A percentile compares a stretch with the other conserved stretches of the same genome.
Evolutionary conservation across 2,888 invertebrate genomes (phyloP).

Genomic region (Acanthosepion lycidas): DNA sequence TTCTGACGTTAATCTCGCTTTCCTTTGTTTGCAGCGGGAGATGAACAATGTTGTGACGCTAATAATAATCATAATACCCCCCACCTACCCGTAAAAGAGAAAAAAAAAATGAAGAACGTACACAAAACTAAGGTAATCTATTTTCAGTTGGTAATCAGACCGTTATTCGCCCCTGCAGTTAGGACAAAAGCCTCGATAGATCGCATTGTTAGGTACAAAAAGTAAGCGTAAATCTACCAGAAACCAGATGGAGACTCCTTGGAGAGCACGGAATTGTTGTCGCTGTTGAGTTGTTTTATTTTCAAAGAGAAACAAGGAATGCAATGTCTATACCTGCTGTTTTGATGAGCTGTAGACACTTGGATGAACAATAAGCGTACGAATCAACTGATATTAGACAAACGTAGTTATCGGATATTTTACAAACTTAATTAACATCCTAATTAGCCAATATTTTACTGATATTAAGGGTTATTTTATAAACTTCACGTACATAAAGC

Average conservation of each 20-base stretch:
- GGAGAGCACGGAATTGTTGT: conserved; percentile 22
- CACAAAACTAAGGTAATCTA: background rate
- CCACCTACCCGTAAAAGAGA: background rate
- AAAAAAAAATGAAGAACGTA: background rate
- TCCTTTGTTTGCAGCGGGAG: background rate
- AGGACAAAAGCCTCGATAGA: conserved; percentile 15
- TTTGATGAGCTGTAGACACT: background rate
- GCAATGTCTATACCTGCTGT: background rate
- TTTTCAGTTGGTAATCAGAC: conserved; percentile 16
- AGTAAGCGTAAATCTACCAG: background rate
- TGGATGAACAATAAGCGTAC: too few species aligned
- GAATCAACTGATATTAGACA: too few species aligned
- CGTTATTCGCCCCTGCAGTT: too few species aligned
- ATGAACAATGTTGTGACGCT: conserved; percentile 17
- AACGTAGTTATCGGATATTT: too few species aligned
- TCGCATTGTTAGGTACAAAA: background rate
- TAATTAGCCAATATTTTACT: too few species aligned
- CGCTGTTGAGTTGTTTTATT: background rate
- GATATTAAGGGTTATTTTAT: too few species aligned
- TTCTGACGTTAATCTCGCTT: background rate
- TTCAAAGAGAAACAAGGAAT: background rate
- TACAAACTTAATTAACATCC: too few species aligned
- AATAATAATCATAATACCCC: background rate
- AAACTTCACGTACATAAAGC: too few species aligned
- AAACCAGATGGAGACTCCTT: conserved; percentile 33